Base-by-base conservation (phyloP, 2,797 vertebrate species). In the Pantherophis vulpinus region DNA sequence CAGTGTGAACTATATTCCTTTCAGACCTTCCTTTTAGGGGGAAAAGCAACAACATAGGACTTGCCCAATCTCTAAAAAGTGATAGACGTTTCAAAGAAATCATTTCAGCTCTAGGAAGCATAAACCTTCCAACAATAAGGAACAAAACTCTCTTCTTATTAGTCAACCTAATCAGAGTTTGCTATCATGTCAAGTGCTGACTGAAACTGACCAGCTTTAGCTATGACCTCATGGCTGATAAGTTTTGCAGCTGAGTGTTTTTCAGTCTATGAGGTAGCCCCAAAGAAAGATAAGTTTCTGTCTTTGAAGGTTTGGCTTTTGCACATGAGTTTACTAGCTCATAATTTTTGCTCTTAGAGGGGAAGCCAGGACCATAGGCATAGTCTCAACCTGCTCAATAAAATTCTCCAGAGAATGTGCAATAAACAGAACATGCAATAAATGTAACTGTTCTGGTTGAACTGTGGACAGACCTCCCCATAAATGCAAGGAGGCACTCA, bases 191-290 rank as follows among this genome's bases (percentile, higher is more conserved):
- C 96, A 97, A 97, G 96, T 96, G 96, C 96, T 94, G 96, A 96
- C 92, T 97, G 95, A 97, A 94, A 93, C 95, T 97, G 92, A 94
- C 90, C 93, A 96, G 96, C 93, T 96, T 96, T 95, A 96, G 94
- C 95, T 94, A 96, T 97, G 95, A 96, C 96, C 94, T 96, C 95
- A 97, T 94, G 94, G 92, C 92, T 96, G 94, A 96, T 93, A 96
- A 96, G 93, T 96, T 96, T 94, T 97, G 94, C 74, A 94, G 95
- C 93, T 94, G 94, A 96, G 90, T 95, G 92, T 95, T 95, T 97
- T 96, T 60, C 74, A 96, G 70, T 88, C 93, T 94, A 79, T 94
- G 96, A 95, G 96, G 94, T 95, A 96, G 93, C 27, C 0, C 56
- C 94, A 94, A 86, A 92, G 95, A 93, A 94, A 95, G 94, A 95